Evolutionary conservation across 2,797 vertebrate species (phyloP).

Genomic region (Nyctibius grandis): DNA sequence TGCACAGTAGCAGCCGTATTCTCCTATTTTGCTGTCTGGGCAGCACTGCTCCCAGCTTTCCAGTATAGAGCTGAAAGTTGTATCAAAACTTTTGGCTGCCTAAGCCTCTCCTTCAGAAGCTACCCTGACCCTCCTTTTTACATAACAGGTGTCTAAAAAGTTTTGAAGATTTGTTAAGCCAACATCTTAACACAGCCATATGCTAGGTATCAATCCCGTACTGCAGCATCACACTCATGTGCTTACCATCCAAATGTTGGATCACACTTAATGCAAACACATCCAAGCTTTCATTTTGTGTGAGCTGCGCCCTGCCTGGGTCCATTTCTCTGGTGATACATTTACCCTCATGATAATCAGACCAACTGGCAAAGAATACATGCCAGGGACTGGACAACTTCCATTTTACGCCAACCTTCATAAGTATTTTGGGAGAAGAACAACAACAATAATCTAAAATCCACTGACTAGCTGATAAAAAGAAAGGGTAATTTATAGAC

Average conservation of each 20-base stretch:
- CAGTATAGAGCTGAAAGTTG: background rate
- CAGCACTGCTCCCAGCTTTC: background rate
- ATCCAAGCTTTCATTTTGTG: background rate
- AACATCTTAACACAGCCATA: background rate
- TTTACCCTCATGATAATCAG: background rate
- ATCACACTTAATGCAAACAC: background rate
- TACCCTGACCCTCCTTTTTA: background rate
- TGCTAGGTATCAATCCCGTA: background rate
- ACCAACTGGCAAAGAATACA: background rate
- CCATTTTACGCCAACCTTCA: background rate
- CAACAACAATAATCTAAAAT: background rate
- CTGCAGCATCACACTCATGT: background rate
- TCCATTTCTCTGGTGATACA: background rate
- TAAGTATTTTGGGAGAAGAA: background rate
- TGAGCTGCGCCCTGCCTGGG: background rate
- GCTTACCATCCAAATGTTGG: background rate
- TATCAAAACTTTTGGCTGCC: background rate
- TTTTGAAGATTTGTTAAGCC: background rate
- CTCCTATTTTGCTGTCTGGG: background rate
- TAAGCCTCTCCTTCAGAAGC: background rate
- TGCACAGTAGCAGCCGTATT: fast-evolving
- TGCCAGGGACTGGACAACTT: background rate
- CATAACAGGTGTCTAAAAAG: background rate
- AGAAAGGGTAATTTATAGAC: background rate
- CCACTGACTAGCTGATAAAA: background rate